Percentiles rank a stretch among this genome's conserved stretches.
Evolutionary conservation across 1,140 invertebrate genomes (phyloP).

Genomic region (Bursaphelenchus mucronatus): DNA sequence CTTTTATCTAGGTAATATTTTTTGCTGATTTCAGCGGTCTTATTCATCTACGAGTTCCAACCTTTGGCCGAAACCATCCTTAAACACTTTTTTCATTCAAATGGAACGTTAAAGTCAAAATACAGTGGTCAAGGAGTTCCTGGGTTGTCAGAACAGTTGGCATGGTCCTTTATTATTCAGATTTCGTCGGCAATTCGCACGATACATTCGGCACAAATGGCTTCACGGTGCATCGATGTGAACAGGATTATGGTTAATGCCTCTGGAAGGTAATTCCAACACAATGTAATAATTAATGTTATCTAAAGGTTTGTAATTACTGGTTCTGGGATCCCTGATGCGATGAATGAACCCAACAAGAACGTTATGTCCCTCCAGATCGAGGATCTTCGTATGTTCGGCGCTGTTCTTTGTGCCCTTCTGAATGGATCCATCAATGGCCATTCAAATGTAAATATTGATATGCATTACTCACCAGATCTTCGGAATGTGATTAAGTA

Average conservation of each 20-base stretch:
- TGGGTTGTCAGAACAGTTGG: conserved; percentile 24
- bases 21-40: conserved; percentile 18
- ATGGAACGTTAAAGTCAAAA: conserved; percentile 25
- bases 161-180: conserved; percentile 31
- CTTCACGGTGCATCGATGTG: conserved; percentile 23
- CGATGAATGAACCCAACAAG: conserved; percentile 20
- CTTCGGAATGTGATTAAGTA: conserved; percentile 88
- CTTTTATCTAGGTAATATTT: conserved; percentile 1
- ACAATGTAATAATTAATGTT: not conserved
- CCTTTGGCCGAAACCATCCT: conserved; percentile 25
- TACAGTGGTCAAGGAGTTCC: conserved; percentile 14
- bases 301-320: conserved; percentile 19
- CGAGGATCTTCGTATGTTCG: conserved; percentile 84
- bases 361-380: conserved; percentile 24
- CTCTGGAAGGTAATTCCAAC: not conserved
- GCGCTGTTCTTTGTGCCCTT: conserved; percentile 85
- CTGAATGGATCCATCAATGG: conserved; percentile 72
- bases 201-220: conserved; percentile 24
- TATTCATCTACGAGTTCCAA: conserved; percentile 33
- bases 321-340: conserved; percentile 19
- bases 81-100: conserved; percentile 26
- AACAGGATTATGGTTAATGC: conserved; percentile 13
- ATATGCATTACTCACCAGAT: conserved; percentile 80
- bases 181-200: conserved; percentile 27
- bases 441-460: conserved; percentile 78